Evolutionary conservation across 2,888 invertebrate genomes (phyloP).

Genomic region (Heliconius aoede): DNA sequence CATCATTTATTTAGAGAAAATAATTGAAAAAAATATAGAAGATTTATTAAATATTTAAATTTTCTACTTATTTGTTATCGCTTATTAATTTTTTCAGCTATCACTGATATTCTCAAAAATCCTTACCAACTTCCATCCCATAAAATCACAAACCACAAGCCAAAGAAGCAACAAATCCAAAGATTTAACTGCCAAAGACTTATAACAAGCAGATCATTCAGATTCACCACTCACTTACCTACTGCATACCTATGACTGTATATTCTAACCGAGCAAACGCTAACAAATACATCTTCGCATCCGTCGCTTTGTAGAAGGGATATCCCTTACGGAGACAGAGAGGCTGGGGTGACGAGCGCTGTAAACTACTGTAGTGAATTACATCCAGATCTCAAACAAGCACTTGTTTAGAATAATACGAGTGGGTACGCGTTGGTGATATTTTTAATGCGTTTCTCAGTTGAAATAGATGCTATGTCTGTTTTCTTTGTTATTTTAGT

Average conservation of each 20-base stretch:
- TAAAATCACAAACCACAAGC: too few relatives aligned
- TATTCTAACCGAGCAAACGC: conserved; percentile 20
- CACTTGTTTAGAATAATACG: conserved; percentile 25
- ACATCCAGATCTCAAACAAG: conserved; percentile 18
- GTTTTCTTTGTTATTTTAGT: background rate
- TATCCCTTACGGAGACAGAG: conserved; percentile 21
- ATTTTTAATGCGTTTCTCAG: background rate
- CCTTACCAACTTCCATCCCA: too few relatives aligned
- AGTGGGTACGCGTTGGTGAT: background rate
- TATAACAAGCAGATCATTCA: conserved; percentile 18
- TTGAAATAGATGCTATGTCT: background rate
- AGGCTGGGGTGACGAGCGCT: conserved; percentile 22
- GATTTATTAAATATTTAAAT: too few relatives aligned
- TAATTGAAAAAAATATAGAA: background rate
- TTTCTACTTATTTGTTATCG: too few relatives aligned
- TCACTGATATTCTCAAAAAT: too few relatives aligned
- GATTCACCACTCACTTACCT: background rate
- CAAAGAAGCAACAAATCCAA: conserved; percentile 3
- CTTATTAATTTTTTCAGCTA: background rate
- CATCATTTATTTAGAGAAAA: background rate
- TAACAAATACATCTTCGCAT: conserved; percentile 23
- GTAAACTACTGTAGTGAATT: conserved; percentile 23
- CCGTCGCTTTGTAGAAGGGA: conserved; percentile 23
- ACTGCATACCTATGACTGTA: background rate
- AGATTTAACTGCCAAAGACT: background rate